A percentile compares a stretch with the other conserved stretches of the same genome.
Conservation (phyloP, 2,113 vertebrate genomes). For the Heterotis niloticus region DNA sequence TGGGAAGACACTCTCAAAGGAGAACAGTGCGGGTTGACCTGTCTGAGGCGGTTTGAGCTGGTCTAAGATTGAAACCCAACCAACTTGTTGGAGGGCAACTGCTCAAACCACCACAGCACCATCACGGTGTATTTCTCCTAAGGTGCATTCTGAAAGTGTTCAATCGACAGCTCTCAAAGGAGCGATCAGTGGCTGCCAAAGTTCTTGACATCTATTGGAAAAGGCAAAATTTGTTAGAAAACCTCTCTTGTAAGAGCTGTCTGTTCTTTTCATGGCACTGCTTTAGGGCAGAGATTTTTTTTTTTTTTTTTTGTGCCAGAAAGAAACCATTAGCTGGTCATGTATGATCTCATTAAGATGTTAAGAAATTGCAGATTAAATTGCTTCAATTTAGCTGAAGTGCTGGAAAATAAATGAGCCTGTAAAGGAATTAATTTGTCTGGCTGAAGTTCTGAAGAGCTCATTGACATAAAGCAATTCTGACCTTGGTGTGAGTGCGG, state of each 20-base stretch:
- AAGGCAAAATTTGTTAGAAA: not conserved
- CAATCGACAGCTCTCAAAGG: too few relatives aligned
- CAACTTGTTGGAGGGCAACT: too few relatives aligned
- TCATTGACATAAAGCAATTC: conserved; percentile 13
- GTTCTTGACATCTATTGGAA: too few relatives aligned
- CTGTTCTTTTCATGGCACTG: not conserved
- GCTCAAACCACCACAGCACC: too few relatives aligned
- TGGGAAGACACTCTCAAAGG: too few relatives aligned
- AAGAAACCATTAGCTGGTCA: not conserved
- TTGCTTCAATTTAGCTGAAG: not conserved
- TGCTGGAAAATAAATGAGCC: not conserved
- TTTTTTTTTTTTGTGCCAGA: not conserved
- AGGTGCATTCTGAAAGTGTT: too few relatives aligned
- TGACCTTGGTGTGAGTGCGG: not conserved
- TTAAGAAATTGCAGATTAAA: not conserved
- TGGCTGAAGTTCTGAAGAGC: not conserved
- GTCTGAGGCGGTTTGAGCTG: too few relatives aligned
- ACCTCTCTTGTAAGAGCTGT: not conserved
- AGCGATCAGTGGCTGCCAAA: too few relatives aligned
- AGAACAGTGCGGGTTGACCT: too few relatives aligned
- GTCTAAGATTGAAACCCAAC: too few relatives aligned
- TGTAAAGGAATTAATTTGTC: not conserved
- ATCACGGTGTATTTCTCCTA: too few relatives aligned
- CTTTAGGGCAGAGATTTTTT: not conserved
- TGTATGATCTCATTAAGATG: not conserved